Percentiles rank a stretch among this genome's conserved stretches.
Evolutionary conservation across 92 coral and sea anemone genomes (phyloP).

Genomic region (Epizoanthus ramosus): DNA sequence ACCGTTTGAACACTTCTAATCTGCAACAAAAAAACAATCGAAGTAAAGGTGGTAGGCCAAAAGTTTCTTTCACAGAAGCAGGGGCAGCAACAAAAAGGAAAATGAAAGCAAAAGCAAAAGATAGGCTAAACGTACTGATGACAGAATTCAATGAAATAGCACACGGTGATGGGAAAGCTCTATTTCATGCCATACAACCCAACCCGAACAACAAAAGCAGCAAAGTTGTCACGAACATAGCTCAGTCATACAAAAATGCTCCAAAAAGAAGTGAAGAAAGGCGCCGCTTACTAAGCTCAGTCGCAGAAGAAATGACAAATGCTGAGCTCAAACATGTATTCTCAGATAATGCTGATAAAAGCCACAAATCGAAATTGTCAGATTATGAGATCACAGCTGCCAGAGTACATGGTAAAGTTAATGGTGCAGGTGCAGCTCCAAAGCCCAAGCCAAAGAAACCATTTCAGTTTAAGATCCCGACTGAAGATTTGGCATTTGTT

Average conservation of each 20-base stretch:
- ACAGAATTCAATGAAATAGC: not conserved
- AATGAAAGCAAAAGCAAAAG: not conserved
- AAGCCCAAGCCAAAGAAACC: conserved; percentile 16
- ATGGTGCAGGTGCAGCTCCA: conserved; percentile 37
- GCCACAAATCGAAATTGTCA: not conserved
- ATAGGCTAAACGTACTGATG: not conserved
- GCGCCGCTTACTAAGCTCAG: conserved; percentile 36
- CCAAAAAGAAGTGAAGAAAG: conserved; percentile 18
- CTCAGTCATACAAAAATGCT: not conserved
- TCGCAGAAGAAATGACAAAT: conserved; percentile 51
- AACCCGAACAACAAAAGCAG: no score
- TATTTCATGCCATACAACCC: no score
- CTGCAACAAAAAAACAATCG: no score
- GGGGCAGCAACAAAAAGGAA: not conserved
- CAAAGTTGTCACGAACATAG: not conserved
- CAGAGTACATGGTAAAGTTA: conserved; percentile 26
- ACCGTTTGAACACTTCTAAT: no score
- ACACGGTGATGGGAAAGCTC: no score
- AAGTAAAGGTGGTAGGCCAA: no score
- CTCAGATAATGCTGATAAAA: not conserved
- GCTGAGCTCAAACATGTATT: conserved; percentile 35
- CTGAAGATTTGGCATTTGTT: conserved; percentile 44
- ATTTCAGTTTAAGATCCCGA: no score
- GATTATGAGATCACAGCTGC: conserved; percentile 6
- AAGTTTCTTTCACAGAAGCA: no score